Evolutionary conservation across 2,797 vertebrate genomes (phyloP), one percentile per base, ranked within the genome.

Genomic region (Zalophus californianus): DNA sequence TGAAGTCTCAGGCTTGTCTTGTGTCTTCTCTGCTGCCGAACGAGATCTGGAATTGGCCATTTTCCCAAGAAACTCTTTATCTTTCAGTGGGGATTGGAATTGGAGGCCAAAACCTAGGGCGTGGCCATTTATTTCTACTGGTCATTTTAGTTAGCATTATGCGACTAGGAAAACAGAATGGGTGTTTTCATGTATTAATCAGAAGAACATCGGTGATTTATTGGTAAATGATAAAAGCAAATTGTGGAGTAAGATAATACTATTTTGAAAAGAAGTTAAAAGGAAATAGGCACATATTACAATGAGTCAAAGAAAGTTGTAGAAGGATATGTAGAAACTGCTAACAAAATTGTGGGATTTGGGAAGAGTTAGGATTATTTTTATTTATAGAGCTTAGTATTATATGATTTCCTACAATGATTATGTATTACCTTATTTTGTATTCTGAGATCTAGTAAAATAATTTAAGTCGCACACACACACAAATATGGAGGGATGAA

Each of bases 261-360:
- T 66, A 25, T 32, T 92, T 64, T 52, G 12, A n/a, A 56, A 56
- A 62, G 48, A 56, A 16, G 9, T 50, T 68, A 64, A 79, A 21
- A 86, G 73, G 72, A 85, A 88, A 48, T 29, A 70, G 12, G 18
- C 60, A 70, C 25, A n/a, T 70, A 44, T 78, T 93, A 25, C 48
- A 93, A n/a, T 72, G 68, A 88, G 16, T 50, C 72, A 38, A 85
- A 68, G 80, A 97, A 96, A 86, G 66, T 50, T 21, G 8, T 64
- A 90, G 75, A 70, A 70, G 80, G 89, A 38, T 85, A 11, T 68
- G 15, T 80, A 88, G 29, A 85, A 79, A 85, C 23, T 50, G 1
- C 15, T 80, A 94, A 80, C 29, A 89, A 93, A 91, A 78, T 14
- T 88, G 23, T 60, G 52, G 14, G 64, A 38, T 64, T 91, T 91